A percentile compares a stretch with the other conserved stretches of the same genome.
Evolutionary conservation across 1,140 invertebrate species (phyloP).

Genomic region (fruit fly (Drosophila melanogaster)): DNA sequence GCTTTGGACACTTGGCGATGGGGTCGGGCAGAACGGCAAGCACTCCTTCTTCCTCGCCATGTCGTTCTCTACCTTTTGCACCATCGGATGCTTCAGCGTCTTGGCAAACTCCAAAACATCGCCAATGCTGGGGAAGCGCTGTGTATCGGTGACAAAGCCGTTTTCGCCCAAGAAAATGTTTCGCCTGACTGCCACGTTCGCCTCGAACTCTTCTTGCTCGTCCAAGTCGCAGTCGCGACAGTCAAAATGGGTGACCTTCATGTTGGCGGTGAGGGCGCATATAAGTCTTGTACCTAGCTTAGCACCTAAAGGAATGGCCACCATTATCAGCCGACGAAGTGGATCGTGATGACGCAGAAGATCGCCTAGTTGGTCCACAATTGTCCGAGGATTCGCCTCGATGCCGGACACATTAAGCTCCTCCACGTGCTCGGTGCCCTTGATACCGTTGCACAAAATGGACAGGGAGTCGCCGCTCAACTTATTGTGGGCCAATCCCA

Average conservation of each 20-base stretch:
- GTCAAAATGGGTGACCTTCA: constrained; percentile 35
- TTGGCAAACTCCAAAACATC: constrained; percentile 10
- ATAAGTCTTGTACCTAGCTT: constrained; percentile 13
- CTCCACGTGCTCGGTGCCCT: constrained; percentile 48
- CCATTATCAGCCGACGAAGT: constrained; percentile 35
- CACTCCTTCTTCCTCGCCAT: constrained; percentile 12
- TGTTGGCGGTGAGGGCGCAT: constrained; percentile 23
- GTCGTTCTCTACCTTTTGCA: constrained; percentile 1
- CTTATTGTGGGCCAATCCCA: constrained; percentile 65
- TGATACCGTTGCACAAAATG: constrained; percentile 19
- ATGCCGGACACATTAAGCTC: constrained; percentile 50
- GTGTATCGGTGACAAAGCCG: constrained; percentile 36
- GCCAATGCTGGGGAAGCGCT: constrained; percentile 11
- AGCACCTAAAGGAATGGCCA: constrained; percentile 18
- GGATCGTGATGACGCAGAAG: constrained; percentile 49
- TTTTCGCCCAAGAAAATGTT: constrained; percentile 30
- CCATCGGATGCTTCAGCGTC: constrained; percentile 24
- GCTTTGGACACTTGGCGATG: neutral
- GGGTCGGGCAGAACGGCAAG: neutral
- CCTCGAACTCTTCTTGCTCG: constrained; percentile 41
- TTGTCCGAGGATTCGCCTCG: neutral
- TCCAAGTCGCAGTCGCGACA: constrained; percentile 47
- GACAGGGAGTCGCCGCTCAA: constrained; percentile 22
- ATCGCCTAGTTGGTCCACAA: constrained; percentile 1
- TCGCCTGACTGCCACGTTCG: constrained; percentile 40